phyloP scores from a whole-genome alignment of 2,113 vertebrate species.

The Natator depressus region DNA sequence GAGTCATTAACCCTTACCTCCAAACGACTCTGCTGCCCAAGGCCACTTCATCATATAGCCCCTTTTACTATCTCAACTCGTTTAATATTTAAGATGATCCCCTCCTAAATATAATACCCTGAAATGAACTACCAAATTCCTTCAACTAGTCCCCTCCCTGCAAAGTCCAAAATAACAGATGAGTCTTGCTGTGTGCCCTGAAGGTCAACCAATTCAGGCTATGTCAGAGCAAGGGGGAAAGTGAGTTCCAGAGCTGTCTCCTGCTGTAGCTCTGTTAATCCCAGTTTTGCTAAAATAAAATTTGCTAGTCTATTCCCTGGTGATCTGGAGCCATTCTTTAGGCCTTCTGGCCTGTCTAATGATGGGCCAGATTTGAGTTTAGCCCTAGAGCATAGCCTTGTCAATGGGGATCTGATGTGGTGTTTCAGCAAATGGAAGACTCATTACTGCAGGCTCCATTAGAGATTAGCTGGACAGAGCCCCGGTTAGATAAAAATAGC shows the following conservation, averaged over 20 bases:
- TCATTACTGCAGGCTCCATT: constrained; percentile 9
- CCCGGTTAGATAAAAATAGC: constrained; percentile 36
- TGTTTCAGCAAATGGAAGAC: constrained; percentile 30
- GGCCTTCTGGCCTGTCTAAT: not conserved
- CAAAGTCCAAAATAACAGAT: not conserved
- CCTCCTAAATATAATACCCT: not conserved
- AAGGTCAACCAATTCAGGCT: not conserved
- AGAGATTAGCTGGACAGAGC: constrained; percentile 50
- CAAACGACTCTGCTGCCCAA: not conserved
- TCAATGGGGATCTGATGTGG: not conserved
- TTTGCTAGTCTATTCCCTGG: not conserved
- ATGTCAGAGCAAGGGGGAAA: not conserved
- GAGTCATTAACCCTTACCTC: not conserved
- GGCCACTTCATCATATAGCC: not conserved
- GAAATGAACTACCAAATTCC: not conserved
- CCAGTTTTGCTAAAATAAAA: not conserved
- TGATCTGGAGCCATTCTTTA: not conserved
- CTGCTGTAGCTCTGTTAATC: not conserved
- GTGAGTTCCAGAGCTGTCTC: not conserved
- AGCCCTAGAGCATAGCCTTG: not conserved
- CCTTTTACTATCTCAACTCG: not conserved
- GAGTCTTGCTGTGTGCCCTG: not conserved
- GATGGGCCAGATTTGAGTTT: not conserved
- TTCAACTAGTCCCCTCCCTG: not conserved
- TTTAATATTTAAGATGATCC: not conserved